Evolutionary conservation across 2,888 invertebrate species (phyloP).

Genomic region (Bugulina stolonifera): DNA sequence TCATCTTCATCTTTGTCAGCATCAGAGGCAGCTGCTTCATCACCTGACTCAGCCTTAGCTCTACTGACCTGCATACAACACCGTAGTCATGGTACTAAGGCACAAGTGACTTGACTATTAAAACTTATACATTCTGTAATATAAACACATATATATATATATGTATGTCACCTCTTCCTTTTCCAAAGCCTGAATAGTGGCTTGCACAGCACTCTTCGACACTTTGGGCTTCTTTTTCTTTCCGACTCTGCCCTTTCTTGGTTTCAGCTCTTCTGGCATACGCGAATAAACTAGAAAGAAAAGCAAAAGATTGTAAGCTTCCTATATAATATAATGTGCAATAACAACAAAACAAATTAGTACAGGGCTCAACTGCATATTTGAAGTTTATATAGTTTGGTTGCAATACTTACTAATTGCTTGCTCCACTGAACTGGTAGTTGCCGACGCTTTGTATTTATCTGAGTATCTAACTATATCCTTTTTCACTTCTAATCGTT

Average conservation of each 20-base stretch:
- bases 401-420: conserved; percentile 5
- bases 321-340: too few relatives aligned
- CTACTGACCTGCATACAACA: neutral
- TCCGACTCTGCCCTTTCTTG: neutral
- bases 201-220: neutral
- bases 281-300: conserved; percentile 1
- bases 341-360: too few relatives aligned
- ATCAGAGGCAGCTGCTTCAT: conserved; percentile 12
- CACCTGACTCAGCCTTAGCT: conserved; percentile 8
- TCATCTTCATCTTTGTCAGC: conserved; percentile 2
- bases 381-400: too few relatives aligned
- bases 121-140: too few relatives aligned
- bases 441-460: conserved; percentile 39
- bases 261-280: conserved; percentile 2
- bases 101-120: too few relatives aligned
- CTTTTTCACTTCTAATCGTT: conserved; percentile 38
- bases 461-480: conserved; percentile 55
- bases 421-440: neutral
- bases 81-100: too few relatives aligned
- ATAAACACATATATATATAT: too few relatives aligned
- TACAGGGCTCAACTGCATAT: too few relatives aligned
- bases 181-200: conserved; percentile 1
- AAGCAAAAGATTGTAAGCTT: too few relatives aligned
- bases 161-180: conserved; percentile 12
- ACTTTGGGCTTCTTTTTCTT: neutral